Conservation (phyloP, 2,797 vertebrate species). For the Paratrypauchen microcephalus region DNA sequence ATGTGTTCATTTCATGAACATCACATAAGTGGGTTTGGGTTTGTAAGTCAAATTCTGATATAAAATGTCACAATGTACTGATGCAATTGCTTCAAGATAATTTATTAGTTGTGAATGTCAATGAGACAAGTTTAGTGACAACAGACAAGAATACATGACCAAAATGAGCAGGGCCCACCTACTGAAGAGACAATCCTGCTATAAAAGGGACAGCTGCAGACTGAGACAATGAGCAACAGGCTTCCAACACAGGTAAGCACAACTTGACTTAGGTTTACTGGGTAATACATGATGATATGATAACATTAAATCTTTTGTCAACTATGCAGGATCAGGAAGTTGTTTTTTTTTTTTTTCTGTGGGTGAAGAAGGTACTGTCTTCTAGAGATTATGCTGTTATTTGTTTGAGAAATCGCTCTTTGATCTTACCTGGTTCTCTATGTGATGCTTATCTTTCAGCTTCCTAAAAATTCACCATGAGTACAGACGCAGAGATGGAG, state of each 20-base stretch:
- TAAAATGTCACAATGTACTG: background rate
- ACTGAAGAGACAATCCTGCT: slow-evolving; percentile 48
- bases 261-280: background rate
- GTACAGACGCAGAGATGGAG: slow-evolving; percentile 83
- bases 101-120: slow-evolving; percentile 55
- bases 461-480: slow-evolving; percentile 76
- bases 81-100: slow-evolving; percentile 18
- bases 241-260: slow-evolving; percentile 53
- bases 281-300: background rate
- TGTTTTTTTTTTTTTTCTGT: slow-evolving; percentile 5
- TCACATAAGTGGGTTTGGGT: background rate
- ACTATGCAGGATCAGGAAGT: slow-evolving; percentile 30
- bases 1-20: background rate
- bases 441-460: slow-evolving; percentile 25
- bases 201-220: slow-evolving; percentile 53
- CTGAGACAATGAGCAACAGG: slow-evolving; percentile 42
- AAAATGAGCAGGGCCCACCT: slow-evolving; percentile 63
- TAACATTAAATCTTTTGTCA: background rate
- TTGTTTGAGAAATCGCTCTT: background rate
- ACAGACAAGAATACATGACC: slow-evolving; percentile 71
- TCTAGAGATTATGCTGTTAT: background rate
- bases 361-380: slow-evolving; percentile 46
- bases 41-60: background rate
- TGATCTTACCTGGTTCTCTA: background rate
- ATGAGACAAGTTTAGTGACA: slow-evolving; percentile 54